phyloP scores from a whole-genome alignment of 2,797 vertebrate species.

The Phoebastria nigripes region DNA sequence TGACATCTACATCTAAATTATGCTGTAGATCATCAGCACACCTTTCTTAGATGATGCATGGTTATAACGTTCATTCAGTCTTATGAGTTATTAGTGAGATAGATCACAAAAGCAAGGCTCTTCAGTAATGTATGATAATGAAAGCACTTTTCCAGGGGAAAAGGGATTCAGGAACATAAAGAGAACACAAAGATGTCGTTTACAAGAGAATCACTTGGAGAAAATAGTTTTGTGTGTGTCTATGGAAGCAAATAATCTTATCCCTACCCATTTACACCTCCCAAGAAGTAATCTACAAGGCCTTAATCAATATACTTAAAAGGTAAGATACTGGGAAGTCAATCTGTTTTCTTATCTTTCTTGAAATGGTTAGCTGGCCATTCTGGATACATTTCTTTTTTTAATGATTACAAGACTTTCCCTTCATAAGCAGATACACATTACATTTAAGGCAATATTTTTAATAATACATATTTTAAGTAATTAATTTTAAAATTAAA shows the following conservation, averaged over 20 bases:
- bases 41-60: background rate
- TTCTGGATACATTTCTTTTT: background rate
- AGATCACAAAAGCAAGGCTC: background rate
- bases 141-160: background rate
- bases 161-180: background rate
- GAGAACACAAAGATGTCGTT: background rate
- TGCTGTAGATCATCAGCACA: background rate
- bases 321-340: background rate
- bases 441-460: background rate
- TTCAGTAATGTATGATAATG: background rate
- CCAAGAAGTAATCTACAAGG: background rate
- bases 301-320: constrained; percentile 5
- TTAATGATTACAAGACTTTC: background rate
- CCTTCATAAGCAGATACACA: background rate
- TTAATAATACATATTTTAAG: background rate
- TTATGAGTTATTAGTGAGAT: background rate
- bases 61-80: background rate
- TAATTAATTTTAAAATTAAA: background rate
- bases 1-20: background rate
- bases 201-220: background rate
- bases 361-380: background rate
- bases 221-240: background rate
- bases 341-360: background rate
- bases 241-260: background rate
- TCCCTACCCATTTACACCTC: background rate